A percentile compares a stretch with the other conserved stretches of the same genome.
phyloP scores from a whole-genome alignment of 2,888 invertebrate genomes.

The Agonopterix heracliana region DNA sequence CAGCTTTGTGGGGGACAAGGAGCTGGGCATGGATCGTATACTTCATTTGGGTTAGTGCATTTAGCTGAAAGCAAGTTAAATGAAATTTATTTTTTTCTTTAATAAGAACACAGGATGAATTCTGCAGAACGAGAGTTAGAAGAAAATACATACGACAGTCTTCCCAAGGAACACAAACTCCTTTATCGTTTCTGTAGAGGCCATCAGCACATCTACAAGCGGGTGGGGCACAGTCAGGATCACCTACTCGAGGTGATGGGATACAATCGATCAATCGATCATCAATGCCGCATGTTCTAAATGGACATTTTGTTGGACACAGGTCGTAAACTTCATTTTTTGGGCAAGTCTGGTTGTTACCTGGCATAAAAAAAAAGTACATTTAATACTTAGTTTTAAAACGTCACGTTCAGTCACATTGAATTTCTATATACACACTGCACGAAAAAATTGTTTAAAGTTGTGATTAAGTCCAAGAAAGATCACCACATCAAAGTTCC shows the following conservation, averaged over 20 bases:
- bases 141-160: constrained; percentile 23
- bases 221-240: constrained; percentile 9
- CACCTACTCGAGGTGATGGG: not conserved
- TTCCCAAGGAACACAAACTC: constrained; percentile 23
- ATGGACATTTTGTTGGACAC: constrained; percentile 23
- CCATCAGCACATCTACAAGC: constrained; percentile 25
- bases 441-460: too few species aligned
- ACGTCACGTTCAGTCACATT: too few species aligned
- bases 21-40: constrained; percentile 22
- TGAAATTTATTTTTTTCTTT: too few species aligned
- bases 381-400: too few species aligned
- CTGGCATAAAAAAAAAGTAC: not conserved
- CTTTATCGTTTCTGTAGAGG: constrained; percentile 20
- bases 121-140: too few species aligned
- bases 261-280: constrained; percentile 1
- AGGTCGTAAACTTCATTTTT: constrained; percentile 26
- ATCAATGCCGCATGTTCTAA: constrained; percentile 21
- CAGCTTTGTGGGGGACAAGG: constrained; percentile 25
- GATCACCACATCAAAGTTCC: too few species aligned
- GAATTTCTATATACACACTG: too few species aligned
- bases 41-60: constrained; percentile 21
- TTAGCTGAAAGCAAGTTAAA: too few species aligned
- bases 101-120: too few species aligned
- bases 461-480: not conserved
- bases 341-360: not conserved